Base-by-base conservation (phyloP, 2,113 vertebrate genomes). In the Pangasianodon gigas region DNA sequence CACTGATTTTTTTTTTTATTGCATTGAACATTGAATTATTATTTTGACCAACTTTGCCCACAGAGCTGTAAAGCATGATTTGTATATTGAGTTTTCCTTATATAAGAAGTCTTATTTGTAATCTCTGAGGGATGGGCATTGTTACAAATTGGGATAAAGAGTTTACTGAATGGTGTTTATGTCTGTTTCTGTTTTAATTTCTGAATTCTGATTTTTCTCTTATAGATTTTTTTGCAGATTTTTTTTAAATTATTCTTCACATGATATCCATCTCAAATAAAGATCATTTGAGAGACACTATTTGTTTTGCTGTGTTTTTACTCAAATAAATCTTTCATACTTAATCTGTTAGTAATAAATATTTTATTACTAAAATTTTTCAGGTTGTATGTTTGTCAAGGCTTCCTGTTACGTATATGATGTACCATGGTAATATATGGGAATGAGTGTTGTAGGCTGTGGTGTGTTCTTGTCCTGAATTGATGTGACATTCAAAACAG, bases 211-310 rank as follows among this genome's bases (percentile, higher is more conserved):
- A 60, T 37, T 21, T 18, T 37, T 69, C 4, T 14, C 37, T 32
- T 69, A n/a, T 29, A 0, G 29, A 14, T 32, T 69, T 32, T 14
- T 18, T 71, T 83, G n/a, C n/a, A n/a, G n/a, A n/a, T 89, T 90
- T 89, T 91, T 0, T 92, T 84, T 86, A 85, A 77, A 62, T 91
- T 46, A 82, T 91, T 86, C 87, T 91, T 92, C 93, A 95, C 93
- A 94, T 94, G 93, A 93, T 93, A 88, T 92, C 93, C 91, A 89
- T 91, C 93, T 93, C 88, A 89, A 96, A 95, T 96, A 96, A 96
- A 95, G 85, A 92, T 90, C 91, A 91, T 90, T 92, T 92, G 91
- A 93, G 91, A 94, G 95, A 93, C 24, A 4, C 44, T 60, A 71
- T 29, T 86, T 92, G 90, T 91, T 84, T 84, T 84, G 29, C 77